A percentile compares a stretch with the other conserved stretches of the same genome.
Conservation (phyloP, 2,888 invertebrate genomes). For the Geotrupes spiniger region DNA sequence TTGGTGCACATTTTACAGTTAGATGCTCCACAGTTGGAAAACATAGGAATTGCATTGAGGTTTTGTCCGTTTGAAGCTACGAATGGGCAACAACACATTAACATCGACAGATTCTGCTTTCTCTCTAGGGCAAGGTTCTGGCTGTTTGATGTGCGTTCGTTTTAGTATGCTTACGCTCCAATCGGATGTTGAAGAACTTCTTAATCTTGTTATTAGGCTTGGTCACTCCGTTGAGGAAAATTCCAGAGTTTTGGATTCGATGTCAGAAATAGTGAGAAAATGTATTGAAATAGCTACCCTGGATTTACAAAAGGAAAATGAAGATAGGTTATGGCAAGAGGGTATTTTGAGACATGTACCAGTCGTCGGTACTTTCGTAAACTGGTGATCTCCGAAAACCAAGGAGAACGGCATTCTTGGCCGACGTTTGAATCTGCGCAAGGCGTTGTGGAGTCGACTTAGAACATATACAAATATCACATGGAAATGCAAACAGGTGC, state of each 20-base stretch:
- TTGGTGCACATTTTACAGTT: constrained; percentile 85
- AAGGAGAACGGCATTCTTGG: constrained; percentile 78
- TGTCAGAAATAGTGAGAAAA: constrained; percentile 92
- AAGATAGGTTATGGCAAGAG: constrained; percentile 89
- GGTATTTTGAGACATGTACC: constrained; percentile 93
- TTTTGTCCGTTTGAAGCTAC: constrained; percentile 81
- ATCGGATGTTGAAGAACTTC: constrained; percentile 87
- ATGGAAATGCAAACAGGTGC: constrained; percentile 71
- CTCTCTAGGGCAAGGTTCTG: constrained; percentile 85
- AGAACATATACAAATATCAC: constrained; percentile 76
- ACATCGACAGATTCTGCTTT: constrained; percentile 93
- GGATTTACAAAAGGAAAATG: constrained; percentile 87
- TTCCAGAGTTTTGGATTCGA: constrained; percentile 85
- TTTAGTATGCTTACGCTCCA: constrained; percentile 97
- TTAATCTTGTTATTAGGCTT: constrained; percentile 79
- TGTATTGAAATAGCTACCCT: constrained; percentile 92
- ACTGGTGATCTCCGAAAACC: constrained; percentile 88
- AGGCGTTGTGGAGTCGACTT: constrained; percentile 80
- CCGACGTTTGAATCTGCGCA: constrained; percentile 73
- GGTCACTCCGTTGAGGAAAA: constrained; percentile 94
- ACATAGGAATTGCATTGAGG: constrained; percentile 77
- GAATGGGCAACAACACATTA: constrained; percentile 57
- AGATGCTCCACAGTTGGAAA: constrained; percentile 79
- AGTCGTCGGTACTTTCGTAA: constrained; percentile 88
- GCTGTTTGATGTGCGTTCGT: constrained; percentile 83